Conservation (phyloP, 2,113 vertebrate genomes). For the Peromyscus polionotus region DNA sequence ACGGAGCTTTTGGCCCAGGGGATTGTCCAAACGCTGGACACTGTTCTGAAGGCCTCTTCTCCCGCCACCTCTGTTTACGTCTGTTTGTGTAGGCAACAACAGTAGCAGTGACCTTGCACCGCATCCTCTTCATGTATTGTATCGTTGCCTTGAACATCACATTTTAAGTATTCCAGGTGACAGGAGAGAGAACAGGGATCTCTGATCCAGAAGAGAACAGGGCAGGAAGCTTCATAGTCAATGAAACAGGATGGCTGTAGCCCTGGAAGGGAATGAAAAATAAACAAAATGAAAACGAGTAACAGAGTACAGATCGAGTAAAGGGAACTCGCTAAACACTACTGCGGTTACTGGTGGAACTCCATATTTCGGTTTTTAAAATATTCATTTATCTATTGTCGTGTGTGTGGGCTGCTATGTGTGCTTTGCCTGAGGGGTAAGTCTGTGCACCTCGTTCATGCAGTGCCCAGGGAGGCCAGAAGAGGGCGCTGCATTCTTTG, state of each 20-base stretch:
- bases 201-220: neutral
- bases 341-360: neutral
- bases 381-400: neutral
- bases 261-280: constrained; percentile 56
- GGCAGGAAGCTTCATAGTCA: constrained; percentile 27
- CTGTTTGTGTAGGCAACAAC: constrained; percentile 45
- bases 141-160: neutral
- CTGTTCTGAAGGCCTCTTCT: constrained; percentile 71
- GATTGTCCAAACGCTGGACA: constrained; percentile 77
- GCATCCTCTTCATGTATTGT: constrained; percentile 42
- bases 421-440: neutral
- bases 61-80: constrained; percentile 62
- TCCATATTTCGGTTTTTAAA: neutral
- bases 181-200: neutral
- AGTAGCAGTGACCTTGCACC: neutral
- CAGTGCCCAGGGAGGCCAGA: neutral
- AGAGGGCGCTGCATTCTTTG: neutral
- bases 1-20: constrained; percentile 72
- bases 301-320: neutral
- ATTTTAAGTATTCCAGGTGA: constrained; percentile 17
- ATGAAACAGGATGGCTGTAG: neutral
- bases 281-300: constrained; percentile 44
- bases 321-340: neutral
- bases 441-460: neutral
- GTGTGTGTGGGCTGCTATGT: neutral